Evolutionary conservation across 2,888 invertebrate species (phyloP).

Genomic region (Chydorus sphaericus): DNA sequence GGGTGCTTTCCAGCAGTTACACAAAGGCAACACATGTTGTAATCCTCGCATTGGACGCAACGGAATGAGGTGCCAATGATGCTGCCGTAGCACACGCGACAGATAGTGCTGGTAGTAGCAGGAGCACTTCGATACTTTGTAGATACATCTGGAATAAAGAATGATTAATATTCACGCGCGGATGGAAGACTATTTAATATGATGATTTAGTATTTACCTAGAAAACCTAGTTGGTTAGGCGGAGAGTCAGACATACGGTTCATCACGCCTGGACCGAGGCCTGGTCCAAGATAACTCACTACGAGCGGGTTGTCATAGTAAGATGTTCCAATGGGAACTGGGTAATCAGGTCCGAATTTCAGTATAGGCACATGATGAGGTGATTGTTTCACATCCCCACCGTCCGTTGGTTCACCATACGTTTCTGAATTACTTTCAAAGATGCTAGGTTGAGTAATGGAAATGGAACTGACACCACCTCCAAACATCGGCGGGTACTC

Average conservation of each 20-base stretch:
- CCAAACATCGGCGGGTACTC: neutral
- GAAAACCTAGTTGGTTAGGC: conserved; percentile 16
- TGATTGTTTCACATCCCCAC: neutral
- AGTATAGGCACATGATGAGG: conserved; percentile 28
- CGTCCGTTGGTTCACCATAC: neutral
- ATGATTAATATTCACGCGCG: neutral
- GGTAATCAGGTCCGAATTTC: conserved; percentile 24
- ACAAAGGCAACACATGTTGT: no score
- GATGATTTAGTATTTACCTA: conserved; percentile 14
- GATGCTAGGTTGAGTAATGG: neutral
- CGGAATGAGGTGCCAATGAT: no score
- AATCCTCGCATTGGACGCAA: no score
- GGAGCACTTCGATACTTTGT: no score
- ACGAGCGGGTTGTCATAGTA: conserved; percentile 3
- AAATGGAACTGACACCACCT: conserved; percentile 3
- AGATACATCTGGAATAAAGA: neutral
- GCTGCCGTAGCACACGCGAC: no score
- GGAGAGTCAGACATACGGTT: conserved; percentile 27
- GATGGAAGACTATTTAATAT: neutral
- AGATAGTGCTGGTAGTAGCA: no score
- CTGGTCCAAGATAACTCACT: conserved; percentile 5
- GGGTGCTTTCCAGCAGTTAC: no score
- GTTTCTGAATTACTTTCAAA: neutral
- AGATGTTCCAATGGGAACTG: conserved; percentile 16
- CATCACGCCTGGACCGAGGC: neutral